Evolutionary conservation across 1,140 invertebrate genomes (phyloP), one percentile per base, ranked within the genome.

Genomic region (Neuroterus valhalla): DNA sequence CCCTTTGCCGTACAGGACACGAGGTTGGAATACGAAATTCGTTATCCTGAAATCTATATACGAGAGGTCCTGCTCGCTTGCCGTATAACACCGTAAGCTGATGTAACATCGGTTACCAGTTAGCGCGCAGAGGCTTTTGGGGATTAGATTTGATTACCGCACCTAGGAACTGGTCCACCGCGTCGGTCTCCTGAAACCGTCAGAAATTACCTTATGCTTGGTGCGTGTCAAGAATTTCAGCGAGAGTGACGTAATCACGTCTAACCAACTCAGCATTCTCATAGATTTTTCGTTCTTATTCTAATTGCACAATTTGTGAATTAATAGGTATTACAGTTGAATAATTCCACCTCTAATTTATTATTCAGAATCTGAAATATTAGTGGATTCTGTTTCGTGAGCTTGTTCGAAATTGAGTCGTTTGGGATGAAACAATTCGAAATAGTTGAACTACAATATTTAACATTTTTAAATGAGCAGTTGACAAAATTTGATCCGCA

Each of bases 61-160:
- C 44, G 17, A 70, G 66, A 23, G 72, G 67, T 12, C 55, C 45
- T 52, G 17, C 50, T 69, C 19, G 19, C 21, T 42, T 66, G 71
- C 66, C 71, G 67, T 72, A 69, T 43, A 74, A 68, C 78, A 78
- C 50, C 70, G 71, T 82, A 84, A 84, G 77, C 81, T 72, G 74
- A 81, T 79, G 76, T 82, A 82, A 85, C 83, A 83, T 83, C 74
- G 82, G 81, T 81, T 75, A 77, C 79, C 79, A 82, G 79, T 83
- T 81, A 80, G 55, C 52, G 48, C 73, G 55, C 48, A 74, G 80
- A 79, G 81, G 79, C 81, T 82, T 78, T 46, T 26, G 38, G 31
- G 79, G 80, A 85, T 86, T 84, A 84, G 80, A 87, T 87, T 87
- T 84, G 82, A 87, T 87, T 86, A 87, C 81, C 71, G 52, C 71